These are phyloP conservation scores for Mamestra configurata DNA, from an alignment of 1,140 invertebrate species.

Conservation along the genomic window DNA sequence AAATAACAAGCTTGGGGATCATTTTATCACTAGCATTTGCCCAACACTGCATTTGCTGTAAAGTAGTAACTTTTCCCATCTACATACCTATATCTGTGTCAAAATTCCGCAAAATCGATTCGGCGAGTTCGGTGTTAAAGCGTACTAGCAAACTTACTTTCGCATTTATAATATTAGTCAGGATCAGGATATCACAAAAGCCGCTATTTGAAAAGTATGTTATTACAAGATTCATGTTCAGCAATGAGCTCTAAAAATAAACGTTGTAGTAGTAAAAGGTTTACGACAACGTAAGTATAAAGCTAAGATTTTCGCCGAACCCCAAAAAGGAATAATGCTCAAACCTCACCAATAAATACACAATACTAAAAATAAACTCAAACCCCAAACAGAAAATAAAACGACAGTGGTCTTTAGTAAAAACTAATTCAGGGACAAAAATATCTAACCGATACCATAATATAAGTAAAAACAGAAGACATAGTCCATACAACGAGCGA, in stretches of 20 bases:
- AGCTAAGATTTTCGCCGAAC: not conserved
- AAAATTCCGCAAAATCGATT: too few relatives aligned
- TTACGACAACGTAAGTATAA: not conserved
- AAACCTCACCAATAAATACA: not conserved
- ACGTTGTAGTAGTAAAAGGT: not conserved
- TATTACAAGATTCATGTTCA: not conserved
- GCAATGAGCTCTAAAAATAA: not conserved
- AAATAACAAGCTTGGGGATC: too few relatives aligned
- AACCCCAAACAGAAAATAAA: constrained; percentile 20
- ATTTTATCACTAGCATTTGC: too few relatives aligned
- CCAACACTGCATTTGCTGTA: too few relatives aligned
- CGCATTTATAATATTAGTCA: too few relatives aligned
- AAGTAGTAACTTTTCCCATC: too few relatives aligned
- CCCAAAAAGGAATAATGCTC: not conserved
- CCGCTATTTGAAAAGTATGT: too few relatives aligned
- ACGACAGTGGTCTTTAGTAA: constrained; percentile 17
- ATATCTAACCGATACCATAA: constrained; percentile 9
- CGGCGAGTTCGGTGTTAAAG: too few relatives aligned
- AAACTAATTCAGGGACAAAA: constrained; percentile 17
- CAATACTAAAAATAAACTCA: constrained; percentile 6
- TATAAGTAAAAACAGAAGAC: not conserved
- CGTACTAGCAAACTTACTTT: too few relatives aligned
- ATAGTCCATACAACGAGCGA: not conserved
- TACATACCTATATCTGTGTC: too few relatives aligned
- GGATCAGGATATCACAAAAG: too few relatives aligned